Evolutionary conservation across 1,140 invertebrate genomes (phyloP), one percentile per base, ranked within the genome.

Genomic region (Telenomus remus): DNA sequence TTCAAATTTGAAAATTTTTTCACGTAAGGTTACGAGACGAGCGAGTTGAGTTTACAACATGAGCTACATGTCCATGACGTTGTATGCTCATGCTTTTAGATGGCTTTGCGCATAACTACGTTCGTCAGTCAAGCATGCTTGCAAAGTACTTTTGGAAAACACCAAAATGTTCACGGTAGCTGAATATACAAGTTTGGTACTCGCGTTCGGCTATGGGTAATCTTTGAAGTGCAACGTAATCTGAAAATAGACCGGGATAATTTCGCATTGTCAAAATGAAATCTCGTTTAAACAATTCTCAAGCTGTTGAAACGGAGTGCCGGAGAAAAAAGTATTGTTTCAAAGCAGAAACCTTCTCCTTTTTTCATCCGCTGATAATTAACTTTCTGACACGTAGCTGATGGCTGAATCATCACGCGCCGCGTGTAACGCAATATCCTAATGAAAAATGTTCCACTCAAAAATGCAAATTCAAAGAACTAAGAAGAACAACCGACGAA

Each of bases 161-260:
- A 66, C 44, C 39, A 59, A 27, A 27, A 54, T 68, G 48, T 43
- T 56, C 34, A 51, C 46, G 51, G 37, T 56, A 59, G 46, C 61
- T 42, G 19, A 27, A 27, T 27, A 27, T 27, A 27, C 19, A 63
- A 72, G 34, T 72, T 72, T 19, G 60, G 54, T 65, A 60, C 65
- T 73, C 49, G 65, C 49, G 44, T 65, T 66, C 39, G 56, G 50
- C 55, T 68, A 51, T 44, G 19, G 19, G 63, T 57, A 74, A 73
- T 73, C 61, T 66, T 65, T 65, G 65, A 73, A 73, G 56, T 65
- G 61, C 60, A 66, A 60, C 56, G 60, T 61, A 73, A 73, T 66
- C 55, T 49, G 0, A 35, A 54, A 72, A 72, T 65, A 60, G 9
- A 60, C 42, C 35, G 14, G 0, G 48, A 54, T 63, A 53, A 72